A percentile compares a stretch with the other conserved stretches of the same genome.
Conservation (phyloP, 2,888 invertebrate genomes). For the Cephonodes hylas region DNA sequence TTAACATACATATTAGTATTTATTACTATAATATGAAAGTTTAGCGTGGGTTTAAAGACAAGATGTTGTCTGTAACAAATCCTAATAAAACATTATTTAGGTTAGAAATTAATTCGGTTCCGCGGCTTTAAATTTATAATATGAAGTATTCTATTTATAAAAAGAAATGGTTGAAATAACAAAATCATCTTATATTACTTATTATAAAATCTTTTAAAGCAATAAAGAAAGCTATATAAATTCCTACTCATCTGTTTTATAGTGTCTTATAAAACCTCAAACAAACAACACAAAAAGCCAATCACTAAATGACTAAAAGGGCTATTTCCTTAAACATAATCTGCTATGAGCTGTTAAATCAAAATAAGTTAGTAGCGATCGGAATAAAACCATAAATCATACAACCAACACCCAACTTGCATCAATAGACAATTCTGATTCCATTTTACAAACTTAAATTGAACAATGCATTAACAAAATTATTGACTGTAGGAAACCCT, state of each 20-base stretch:
- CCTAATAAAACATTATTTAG: too few relatives aligned
- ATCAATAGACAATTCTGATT: conserved; percentile 62
- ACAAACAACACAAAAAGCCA: neutral
- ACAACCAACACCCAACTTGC: conserved; percentile 54
- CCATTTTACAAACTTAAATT: conserved; percentile 27
- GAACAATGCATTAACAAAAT: neutral
- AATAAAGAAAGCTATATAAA: too few relatives aligned
- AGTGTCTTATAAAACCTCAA: neutral
- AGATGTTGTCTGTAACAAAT: too few relatives aligned
- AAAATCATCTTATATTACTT: too few relatives aligned
- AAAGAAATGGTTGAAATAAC: too few relatives aligned
- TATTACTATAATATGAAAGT: too few relatives aligned
- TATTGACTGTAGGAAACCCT: conserved; percentile 18
- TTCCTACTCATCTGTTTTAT: neutral
- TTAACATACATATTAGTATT: too few relatives aligned
- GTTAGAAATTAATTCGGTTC: too few relatives aligned
- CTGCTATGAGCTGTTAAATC: neutral
- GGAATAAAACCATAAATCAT: conserved; percentile 64
- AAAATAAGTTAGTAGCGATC: conserved; percentile 26
- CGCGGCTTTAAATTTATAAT: too few relatives aligned
- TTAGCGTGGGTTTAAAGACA: too few relatives aligned
- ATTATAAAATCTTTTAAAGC: too few relatives aligned
- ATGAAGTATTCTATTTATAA: too few relatives aligned
- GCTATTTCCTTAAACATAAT: neutral
- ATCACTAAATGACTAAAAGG: neutral